Evolutionary conservation across 53 echinoderm and acorn worm species (phyloP).

Genomic region (Mesocentrotus franciscanus): DNA sequence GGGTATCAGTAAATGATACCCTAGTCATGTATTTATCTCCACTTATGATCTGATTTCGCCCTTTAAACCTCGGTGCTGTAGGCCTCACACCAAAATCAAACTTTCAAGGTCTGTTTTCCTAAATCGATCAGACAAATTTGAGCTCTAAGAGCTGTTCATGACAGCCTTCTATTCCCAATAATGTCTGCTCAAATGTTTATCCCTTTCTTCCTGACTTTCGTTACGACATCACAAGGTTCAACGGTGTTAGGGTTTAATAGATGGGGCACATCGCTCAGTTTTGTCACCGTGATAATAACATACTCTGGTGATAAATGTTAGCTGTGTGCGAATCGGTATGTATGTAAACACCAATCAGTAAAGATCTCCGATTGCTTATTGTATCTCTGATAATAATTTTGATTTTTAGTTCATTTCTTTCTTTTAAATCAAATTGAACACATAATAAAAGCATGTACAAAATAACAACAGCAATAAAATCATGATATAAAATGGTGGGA

Average conservation of each 20-base stretch:
- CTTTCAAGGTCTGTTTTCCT: slow-evolving; percentile 21
- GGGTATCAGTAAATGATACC: background rate
- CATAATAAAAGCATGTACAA: too few species aligned
- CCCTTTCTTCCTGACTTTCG: background rate
- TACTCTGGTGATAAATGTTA: background rate
- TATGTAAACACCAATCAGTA: too few species aligned
- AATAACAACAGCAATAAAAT: too few species aligned
- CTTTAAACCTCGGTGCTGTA: background rate
- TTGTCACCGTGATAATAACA: background rate
- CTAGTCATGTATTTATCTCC: background rate
- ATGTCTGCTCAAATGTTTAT: slow-evolving; percentile 21
- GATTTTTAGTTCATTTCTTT: too few species aligned
- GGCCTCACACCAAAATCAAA: slow-evolving; percentile 3
- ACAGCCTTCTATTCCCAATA: background rate
- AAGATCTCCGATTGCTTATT: too few species aligned
- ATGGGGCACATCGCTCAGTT: background rate
- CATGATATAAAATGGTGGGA: too few species aligned
- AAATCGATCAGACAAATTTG: slow-evolving; percentile 39
- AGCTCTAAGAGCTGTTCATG: slow-evolving; percentile 32
- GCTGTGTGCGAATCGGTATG: background rate
- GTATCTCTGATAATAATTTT: too few species aligned
- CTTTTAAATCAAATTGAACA: too few species aligned
- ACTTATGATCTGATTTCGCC: background rate
- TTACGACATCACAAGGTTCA: background rate
- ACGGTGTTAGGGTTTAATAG: background rate